Percentiles rank a stretch among this genome's conserved stretches.
Evolutionary conservation across 2,113 vertebrate genomes (phyloP).

Genomic region (Mustelus asterias): DNA sequence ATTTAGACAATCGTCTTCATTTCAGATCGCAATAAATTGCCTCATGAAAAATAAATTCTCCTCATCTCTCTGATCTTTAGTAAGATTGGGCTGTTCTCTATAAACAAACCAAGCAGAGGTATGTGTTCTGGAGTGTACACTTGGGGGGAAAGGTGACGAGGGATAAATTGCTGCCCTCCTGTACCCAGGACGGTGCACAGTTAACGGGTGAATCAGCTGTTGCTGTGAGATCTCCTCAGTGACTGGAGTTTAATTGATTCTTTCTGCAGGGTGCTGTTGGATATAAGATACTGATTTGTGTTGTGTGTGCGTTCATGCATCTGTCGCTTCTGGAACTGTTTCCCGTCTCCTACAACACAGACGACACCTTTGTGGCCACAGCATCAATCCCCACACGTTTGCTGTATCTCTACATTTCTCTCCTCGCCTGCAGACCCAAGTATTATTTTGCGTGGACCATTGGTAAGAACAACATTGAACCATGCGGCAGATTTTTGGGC

Average conservation of each 20-base stretch:
- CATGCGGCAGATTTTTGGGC: background rate
- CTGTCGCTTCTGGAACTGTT: conserved; percentile 17
- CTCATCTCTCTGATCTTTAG: background rate
- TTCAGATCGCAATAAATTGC: background rate
- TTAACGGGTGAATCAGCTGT: background rate
- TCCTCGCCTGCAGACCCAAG: conserved; percentile 40
- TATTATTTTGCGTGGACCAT: conserved; percentile 46
- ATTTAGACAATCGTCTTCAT: background rate
- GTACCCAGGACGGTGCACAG: background rate
- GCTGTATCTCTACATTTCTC: conserved; percentile 39
- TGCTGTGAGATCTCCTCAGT: background rate
- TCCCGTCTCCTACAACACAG: conserved; percentile 36
- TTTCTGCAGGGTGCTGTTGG: background rate
- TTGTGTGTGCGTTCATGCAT: background rate
- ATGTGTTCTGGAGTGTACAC: background rate
- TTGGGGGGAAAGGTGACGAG: background rate
- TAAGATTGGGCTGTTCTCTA: background rate
- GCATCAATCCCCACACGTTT: background rate
- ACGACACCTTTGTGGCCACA: background rate
- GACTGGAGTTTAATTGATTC: background rate
- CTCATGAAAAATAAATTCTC: background rate
- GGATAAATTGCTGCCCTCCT: no score
- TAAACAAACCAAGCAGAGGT: background rate
- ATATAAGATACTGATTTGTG: conserved; percentile 20
- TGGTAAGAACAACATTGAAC: conserved; percentile 36